Percentiles rank a stretch among this genome's conserved stretches.
phyloP scores from a whole-genome alignment of 30 jellyfish, hydroid and myxozoan species.

The Pelagia noctiluca region DNA sequence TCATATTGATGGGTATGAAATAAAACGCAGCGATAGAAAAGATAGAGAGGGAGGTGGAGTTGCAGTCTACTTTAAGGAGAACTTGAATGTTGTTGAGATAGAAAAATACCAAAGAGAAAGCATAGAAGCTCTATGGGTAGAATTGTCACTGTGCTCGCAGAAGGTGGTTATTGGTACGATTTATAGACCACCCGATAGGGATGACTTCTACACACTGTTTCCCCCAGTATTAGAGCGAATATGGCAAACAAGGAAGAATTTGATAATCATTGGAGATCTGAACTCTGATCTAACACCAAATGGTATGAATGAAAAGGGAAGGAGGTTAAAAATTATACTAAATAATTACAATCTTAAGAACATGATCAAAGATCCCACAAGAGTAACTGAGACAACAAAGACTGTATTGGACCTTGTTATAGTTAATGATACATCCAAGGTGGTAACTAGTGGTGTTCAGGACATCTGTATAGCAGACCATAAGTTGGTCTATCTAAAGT shows the following conservation, averaged over 20 bases:
- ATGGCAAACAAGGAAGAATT: constrained; percentile 44
- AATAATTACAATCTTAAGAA: constrained; percentile 43
- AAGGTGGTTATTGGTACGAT: constrained; percentile 31
- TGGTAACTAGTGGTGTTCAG: constrained; percentile 18
- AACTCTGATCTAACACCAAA: constrained; percentile 59
- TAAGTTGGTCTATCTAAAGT: too few species aligned
- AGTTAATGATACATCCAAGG: constrained; percentile 47
- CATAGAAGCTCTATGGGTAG: constrained; percentile 38
- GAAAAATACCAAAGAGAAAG: constrained; percentile 10
- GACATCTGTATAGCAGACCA: too few species aligned
- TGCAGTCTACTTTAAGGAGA: constrained; percentile 31
- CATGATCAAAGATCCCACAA: constrained; percentile 54
- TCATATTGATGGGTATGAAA: constrained; percentile 31
- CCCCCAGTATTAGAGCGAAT: constrained; percentile 22
- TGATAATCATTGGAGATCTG: constrained; percentile 55
- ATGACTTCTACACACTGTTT: constrained; percentile 34
- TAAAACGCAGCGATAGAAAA: constrained; percentile 26
- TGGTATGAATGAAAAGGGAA: constrained; percentile 46
- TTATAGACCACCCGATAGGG: constrained; percentile 68
- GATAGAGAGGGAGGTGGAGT: constrained; percentile 48
- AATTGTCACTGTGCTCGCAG: constrained; percentile 42
- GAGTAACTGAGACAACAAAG: constrained; percentile 58
- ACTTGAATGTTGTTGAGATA: not conserved
- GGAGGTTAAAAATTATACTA: constrained; percentile 39
- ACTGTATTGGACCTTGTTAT: constrained; percentile 46